Base-by-base conservation (phyloP, 2,888 invertebrate species). In the Drosophila flavopinicola region DNA sequence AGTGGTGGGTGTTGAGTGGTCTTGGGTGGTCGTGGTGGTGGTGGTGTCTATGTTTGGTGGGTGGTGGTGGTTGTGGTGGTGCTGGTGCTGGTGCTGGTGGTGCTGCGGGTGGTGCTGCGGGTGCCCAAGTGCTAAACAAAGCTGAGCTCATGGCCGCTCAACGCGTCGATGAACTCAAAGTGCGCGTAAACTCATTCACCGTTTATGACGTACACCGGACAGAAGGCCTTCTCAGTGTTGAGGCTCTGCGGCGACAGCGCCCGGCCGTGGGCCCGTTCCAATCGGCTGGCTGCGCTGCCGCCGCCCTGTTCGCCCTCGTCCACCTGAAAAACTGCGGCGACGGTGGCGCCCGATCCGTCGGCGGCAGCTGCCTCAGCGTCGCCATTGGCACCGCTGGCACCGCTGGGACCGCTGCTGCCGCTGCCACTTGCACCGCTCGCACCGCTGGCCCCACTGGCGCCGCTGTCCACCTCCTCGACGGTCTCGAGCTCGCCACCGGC, bases 111-210 rank as follows among this genome's bases (percentile, higher is more conserved):
- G 39, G 1, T 42, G 35, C 17, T 33, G 23, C 27, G n/a, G 41
- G 1, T 45, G 47, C 32, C 25, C 7, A 20, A 23, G 38, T 66
- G 51, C 39, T 80, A 87, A 64, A 87, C 88, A 70, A 88, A 88
- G 52, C 76, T 88, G 84, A 90, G 87, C 74, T 88, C 90, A 85
- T 79, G 74, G 11, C 76, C 88, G 68, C 88, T 89, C 25, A 72
- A 64, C 10, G 89, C 89, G 73, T 89, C 89, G 10, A 89, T 89
- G 88, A 88, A 89, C 88, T 89, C 89, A 82, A 89, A 88, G 59
- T 89, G 82, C 74, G 77, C 90, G 82, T 89, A 89, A 89, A 89
- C 89, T 89, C 89, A 89, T 89, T 89, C 90, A 75, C 90, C 89
- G 57, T 89, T 89, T 76, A 89, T 90, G 30, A 90, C 75, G 54